Conservation (phyloP, 1,140 invertebrate genomes). For the Riptortus pedestris region DNA sequence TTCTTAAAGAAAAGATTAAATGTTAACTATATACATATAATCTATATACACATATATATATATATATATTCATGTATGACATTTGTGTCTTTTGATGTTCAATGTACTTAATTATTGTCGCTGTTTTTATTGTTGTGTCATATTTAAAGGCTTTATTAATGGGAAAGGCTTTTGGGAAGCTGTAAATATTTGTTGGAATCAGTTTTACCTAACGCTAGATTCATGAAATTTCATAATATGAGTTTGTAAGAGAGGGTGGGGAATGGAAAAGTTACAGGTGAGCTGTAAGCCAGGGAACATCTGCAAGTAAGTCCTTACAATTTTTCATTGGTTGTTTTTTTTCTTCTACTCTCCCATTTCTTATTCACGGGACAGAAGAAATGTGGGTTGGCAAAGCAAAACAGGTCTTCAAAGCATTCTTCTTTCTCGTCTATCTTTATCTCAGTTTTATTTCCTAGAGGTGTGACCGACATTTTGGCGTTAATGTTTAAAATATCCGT, state of each 20-base stretch:
- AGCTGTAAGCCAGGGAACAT: background rate
- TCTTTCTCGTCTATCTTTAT: too few species aligned
- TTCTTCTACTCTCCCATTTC: background rate
- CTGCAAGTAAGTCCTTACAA: constrained; percentile 23
- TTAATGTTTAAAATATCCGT: too few species aligned
- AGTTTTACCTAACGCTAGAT: background rate
- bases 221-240: constrained; percentile 31
- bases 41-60: background rate
- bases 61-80: background rate
- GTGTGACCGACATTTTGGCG: too few species aligned
- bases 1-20: background rate
- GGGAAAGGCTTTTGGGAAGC: background rate
- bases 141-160: constrained; percentile 9
- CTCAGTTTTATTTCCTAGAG: too few species aligned
- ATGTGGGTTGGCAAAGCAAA: background rate
- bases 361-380: background rate
- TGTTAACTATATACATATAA: background rate
- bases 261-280: background rate
- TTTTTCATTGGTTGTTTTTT: constrained; percentile 14
- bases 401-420: too few species aligned
- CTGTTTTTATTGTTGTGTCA: constrained; percentile 8
- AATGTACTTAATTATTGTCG: constrained; percentile 1
- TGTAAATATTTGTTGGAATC: background rate
- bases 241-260: constrained; percentile 13
- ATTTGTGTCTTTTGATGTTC: constrained; percentile 4